Evolutionary conservation across 2,797 vertebrate species (phyloP), one percentile per base, ranked within the genome.

Genomic region (Kryptopterus vitreolus): DNA sequence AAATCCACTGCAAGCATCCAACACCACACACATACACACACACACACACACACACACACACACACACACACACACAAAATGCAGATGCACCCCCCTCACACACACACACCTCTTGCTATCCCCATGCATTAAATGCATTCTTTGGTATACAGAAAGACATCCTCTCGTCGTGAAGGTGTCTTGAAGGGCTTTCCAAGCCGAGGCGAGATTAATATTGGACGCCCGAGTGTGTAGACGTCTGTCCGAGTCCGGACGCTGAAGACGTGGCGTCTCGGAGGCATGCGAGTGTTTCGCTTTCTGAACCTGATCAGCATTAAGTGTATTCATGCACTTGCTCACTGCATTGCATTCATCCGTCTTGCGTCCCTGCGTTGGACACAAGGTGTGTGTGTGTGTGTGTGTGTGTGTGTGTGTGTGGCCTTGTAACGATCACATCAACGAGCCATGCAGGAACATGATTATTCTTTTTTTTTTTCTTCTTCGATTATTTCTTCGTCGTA

Each of bases 41-140:
- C 61, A 26, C 76, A 65, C 50, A 33, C 46, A n/a, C 52, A 72
- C 78, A 70, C 82, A 81, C 79, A 69, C 69, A 71, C 78, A 83
- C 73, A 78, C 62, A 52, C 74, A 52, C 80, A 79, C 77, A 78
- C 75, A 74, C 63, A 74, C 78, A 62, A 55, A 71, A 78, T 75
- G 74, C 70, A 78, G 77, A 78, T 77, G 73, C 76, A 59, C 66
- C 59, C 53, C 73, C n/a, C 72, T n/a, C 78, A 70, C 82, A 81
- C 79, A 69, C 69, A 71, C 78, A 83, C 73, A 78, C 62, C 71
- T 58, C 61, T 48, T 43, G 38, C 77, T 62, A 53, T 52, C 73
- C 61, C 69, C 57, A 63, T 76, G 77, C 62, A 71, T 48, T 78
- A 77, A 77, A 62, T 62, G 73, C 53, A 74, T 63, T 35, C 65